These are phyloP conservation scores for Ophraella communa DNA, from an alignment of 2,888 invertebrate genomes.

Conservation along the genomic window DNA sequence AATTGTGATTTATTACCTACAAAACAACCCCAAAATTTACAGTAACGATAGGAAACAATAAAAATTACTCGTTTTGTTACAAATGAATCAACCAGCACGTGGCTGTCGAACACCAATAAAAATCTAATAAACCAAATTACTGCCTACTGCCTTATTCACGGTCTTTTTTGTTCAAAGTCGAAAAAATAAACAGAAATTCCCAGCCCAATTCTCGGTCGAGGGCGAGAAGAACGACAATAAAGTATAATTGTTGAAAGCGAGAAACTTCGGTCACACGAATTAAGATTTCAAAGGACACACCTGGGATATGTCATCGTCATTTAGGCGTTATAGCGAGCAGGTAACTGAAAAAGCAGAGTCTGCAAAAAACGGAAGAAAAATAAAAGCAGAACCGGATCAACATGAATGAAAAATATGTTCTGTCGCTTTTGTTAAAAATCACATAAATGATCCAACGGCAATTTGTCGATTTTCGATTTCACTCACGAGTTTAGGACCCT, in stretches of 20 bases:
- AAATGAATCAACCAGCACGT: constrained; percentile 12
- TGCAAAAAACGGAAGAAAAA: constrained; percentile 24
- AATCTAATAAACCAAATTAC: constrained; percentile 19
- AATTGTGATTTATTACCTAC: too few relatives aligned
- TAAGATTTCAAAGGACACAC: constrained; percentile 53
- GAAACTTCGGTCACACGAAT: constrained; percentile 47
- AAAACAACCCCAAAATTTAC: not conserved
- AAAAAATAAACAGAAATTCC: constrained; percentile 26
- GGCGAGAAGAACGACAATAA: constrained; percentile 14
- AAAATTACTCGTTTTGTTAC: not conserved
- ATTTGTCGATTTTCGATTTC: not conserved
- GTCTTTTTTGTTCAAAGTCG: constrained; percentile 3
- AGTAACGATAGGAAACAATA: not conserved
- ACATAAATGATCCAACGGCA: not conserved
- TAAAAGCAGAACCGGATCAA: constrained; percentile 15
- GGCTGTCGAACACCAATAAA: constrained; percentile 26
- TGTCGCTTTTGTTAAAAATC: not conserved
- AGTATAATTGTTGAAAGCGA: constrained; percentile 25
- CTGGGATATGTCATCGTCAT: constrained; percentile 49
- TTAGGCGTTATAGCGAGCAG: constrained; percentile 38
- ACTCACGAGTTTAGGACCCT: not conserved
- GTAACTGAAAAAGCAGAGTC: constrained; percentile 35
- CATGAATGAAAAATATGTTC: not conserved
- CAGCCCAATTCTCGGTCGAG: not conserved
- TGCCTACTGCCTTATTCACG: constrained; percentile 1